Evolutionary conservation across 2,113 vertebrate genomes (phyloP).

Genomic region (Syngnathoides biaculeatus): DNA sequence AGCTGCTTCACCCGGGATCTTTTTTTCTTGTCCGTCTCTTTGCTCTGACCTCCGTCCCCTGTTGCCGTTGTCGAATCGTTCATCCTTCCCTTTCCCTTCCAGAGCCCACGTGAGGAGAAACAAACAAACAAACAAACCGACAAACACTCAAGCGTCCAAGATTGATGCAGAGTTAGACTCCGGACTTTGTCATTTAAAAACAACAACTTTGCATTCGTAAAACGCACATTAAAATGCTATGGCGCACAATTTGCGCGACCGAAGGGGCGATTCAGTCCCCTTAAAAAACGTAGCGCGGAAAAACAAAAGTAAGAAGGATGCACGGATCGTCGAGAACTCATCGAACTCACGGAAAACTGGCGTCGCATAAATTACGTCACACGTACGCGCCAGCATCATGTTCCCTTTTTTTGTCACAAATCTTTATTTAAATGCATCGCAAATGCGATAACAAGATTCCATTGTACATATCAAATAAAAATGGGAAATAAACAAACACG

Average conservation of each 20-base stretch:
- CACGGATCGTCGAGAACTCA: neutral
- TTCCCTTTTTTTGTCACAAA: too few relatives aligned
- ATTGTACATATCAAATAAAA: too few relatives aligned
- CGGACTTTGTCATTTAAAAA: neutral
- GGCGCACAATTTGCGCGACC: too few relatives aligned
- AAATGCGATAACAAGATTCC: too few relatives aligned
- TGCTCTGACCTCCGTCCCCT: slow-evolving; percentile 70
- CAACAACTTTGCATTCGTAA: neutral
- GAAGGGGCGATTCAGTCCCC: too few relatives aligned
- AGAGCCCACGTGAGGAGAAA: too few relatives aligned
- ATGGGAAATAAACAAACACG: too few relatives aligned
- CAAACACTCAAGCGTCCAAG: too few relatives aligned
- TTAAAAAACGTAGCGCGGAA: neutral
- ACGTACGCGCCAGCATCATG: neutral
- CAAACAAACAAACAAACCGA: too few relatives aligned
- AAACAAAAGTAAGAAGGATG: neutral
- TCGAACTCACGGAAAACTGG: neutral
- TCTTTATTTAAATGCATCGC: too few relatives aligned
- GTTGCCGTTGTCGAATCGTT: slow-evolving; percentile 74
- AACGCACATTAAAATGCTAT: too few relatives aligned
- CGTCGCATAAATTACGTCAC: slow-evolving; percentile 3
- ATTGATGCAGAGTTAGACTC: too few relatives aligned
- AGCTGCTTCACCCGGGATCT: slow-evolving; percentile 92
- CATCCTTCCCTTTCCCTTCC: slow-evolving; percentile 45
- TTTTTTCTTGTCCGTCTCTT: slow-evolving; percentile 93